Percentiles rank a stretch among this genome's conserved stretches.
Evolutionary conservation across 2,888 invertebrate species (phyloP).

Genomic region (Nephrocerus scutellatus): DNA sequence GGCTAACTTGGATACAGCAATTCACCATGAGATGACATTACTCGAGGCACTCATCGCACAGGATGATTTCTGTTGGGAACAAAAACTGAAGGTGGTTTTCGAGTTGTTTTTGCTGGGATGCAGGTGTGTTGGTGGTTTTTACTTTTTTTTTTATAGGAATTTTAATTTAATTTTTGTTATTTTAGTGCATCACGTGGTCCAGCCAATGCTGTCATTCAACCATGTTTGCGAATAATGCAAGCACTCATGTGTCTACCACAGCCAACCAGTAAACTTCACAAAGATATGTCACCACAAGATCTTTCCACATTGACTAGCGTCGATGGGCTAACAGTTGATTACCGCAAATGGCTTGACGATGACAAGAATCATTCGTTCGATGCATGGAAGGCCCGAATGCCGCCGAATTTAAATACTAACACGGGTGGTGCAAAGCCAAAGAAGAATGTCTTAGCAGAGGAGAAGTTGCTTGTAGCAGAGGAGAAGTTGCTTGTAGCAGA

Average conservation of each 20-base stretch:
- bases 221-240: conserved; percentile 87
- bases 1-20: conserved; percentile 65
- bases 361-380: conserved; percentile 62
- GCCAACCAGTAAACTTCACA: conserved; percentile 52
- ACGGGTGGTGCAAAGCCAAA: too few relatives aligned
- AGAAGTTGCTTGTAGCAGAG: not conserved
- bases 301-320: conserved; percentile 52
- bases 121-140: conserved; percentile 39
- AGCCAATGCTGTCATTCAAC: conserved; percentile 82
- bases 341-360: conserved; percentile 66
- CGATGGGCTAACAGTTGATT: conserved; percentile 62
- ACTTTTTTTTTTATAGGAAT: not conserved
- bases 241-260: conserved; percentile 66
- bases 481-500: conserved; percentile 10
- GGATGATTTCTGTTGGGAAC: conserved; percentile 94
- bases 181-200: conserved; percentile 64
- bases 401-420: too few relatives aligned
- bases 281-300: conserved; percentile 51
- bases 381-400: conserved; percentile 65
- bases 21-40: conserved; percentile 83
- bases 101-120: conserved; percentile 77
- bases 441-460: conserved; percentile 15
- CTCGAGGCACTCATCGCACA: conserved; percentile 82
- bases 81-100: conserved; percentile 80
- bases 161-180: conserved; percentile 6